Conservation (phyloP, 2,888 invertebrate genomes). For the Nephrotoma flavescens region DNA sequence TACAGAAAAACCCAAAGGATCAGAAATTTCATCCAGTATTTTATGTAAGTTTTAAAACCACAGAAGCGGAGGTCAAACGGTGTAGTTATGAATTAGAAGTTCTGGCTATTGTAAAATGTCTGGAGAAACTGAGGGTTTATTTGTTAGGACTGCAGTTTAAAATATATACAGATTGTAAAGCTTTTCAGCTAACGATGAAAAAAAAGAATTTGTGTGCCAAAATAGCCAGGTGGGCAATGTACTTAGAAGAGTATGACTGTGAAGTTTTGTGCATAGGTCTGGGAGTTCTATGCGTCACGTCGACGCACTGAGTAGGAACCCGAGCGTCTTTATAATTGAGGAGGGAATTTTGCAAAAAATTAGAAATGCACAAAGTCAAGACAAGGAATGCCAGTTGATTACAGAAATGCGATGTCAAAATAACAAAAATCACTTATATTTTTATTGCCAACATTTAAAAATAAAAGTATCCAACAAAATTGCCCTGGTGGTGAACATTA, state of each 20-base stretch:
- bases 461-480: no score
- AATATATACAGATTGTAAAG: background rate
- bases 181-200: no score
- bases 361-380: no score
- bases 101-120: background rate
- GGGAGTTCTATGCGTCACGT: background rate
- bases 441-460: no score
- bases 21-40: background rate
- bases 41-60: background rate
- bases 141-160: background rate
- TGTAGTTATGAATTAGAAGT: no score
- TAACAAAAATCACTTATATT: no score
- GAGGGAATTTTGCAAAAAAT: no score
- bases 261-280: background rate
- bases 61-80: background rate
- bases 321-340: no score
- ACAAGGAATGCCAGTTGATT: no score
- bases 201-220: background rate
- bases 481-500: no score
- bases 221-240: background rate
- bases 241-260: background rate
- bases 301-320: background rate
- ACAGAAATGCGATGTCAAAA: no score
- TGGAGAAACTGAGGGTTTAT: background rate
- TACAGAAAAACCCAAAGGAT: background rate